Evolutionary conservation across 2,888 invertebrate genomes (phyloP), one percentile per base, ranked within the genome.

Genomic region (Allacma fusca): DNA sequence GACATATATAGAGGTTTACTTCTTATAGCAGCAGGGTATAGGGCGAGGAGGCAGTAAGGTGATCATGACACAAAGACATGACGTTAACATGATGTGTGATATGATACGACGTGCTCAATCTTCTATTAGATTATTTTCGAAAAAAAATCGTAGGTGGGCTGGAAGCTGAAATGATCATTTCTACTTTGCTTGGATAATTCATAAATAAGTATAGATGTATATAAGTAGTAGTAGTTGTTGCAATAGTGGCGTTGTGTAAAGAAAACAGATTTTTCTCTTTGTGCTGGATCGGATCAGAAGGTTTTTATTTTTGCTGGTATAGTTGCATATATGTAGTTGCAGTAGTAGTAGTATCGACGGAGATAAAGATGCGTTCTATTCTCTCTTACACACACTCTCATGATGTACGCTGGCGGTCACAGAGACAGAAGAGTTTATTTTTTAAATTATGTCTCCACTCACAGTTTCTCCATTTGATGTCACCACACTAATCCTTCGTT

Each of bases 401-500:
- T 57, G 57, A 62, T 73, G 40, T 62, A 50, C 28, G 21, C 62
- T 73, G 34, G 26, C 62, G 62, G 26, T 73, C 73, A 73, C 23
- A 71, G 24, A 26, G 62, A 23, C 24, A 62, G 29, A 16, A 34
- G 23, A 72, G 34, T 72, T 59, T 23, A 13, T 57, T 29, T 59
- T 71, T 70, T 24, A 26, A 50, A 50, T 34, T 69, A 16, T 69
- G 62, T 70, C 62, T 44, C 50, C 57, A 71, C 69, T 78, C 57
- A 67, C 19, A 77, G 74, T 77, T 65, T 77, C 67, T 72, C 67
- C 67, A 26, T 44, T 75, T 76, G 57, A 72, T 77, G 79, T 82
- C 80, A 80, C 80, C 80, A 79, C 75, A 81, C 82, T 80, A 82
- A 79, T 72, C 81, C 81, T 75, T 81, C 79, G 75, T 79, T 81